These are phyloP conservation scores for Bradysia coprophila DNA, from an alignment of 1,140 invertebrate species.

Conservation along the genomic window DNA sequence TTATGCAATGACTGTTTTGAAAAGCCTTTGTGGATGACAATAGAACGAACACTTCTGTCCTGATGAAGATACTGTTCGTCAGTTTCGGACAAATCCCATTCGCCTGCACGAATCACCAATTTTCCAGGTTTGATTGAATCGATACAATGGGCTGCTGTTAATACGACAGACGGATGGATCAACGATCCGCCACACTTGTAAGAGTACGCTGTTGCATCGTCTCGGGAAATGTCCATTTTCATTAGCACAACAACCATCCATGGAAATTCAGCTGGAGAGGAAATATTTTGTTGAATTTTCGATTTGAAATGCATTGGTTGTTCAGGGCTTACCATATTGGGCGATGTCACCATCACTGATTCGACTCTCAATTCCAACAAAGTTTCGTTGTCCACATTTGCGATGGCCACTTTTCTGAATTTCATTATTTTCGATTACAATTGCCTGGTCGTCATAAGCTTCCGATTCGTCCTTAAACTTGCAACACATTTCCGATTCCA, in stretches of 20 bases:
- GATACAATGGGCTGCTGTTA: slow-evolving; percentile 52
- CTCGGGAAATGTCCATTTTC: slow-evolving; percentile 26
- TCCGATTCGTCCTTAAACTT: no score
- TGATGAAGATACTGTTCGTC: slow-evolving; percentile 46
- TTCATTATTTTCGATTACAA: no score
- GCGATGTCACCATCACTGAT: no score
- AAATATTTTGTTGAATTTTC: no score
- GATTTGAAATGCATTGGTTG: no score
- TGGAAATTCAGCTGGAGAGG: slow-evolving; percentile 36
- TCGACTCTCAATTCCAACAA: no score
- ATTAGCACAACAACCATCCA: slow-evolving; percentile 56
- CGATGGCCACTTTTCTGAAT: no score
- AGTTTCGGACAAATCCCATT: slow-evolving; percentile 55
- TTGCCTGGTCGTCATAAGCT: no score
- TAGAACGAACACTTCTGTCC: slow-evolving; percentile 31
- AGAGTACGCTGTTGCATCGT: slow-evolving; percentile 31
- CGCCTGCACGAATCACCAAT: slow-evolving; percentile 40
- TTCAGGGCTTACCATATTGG: no score
- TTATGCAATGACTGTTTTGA: background rate
- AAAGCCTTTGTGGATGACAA: background rate
- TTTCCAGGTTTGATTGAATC: slow-evolving; percentile 10
- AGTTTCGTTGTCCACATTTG: no score
- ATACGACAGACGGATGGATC: slow-evolving; percentile 45
- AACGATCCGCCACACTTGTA: slow-evolving; percentile 61
- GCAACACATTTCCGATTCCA: no score